Base-by-base conservation (phyloP, 1,140 invertebrate species). In the Platyscapa corneri region DNA sequence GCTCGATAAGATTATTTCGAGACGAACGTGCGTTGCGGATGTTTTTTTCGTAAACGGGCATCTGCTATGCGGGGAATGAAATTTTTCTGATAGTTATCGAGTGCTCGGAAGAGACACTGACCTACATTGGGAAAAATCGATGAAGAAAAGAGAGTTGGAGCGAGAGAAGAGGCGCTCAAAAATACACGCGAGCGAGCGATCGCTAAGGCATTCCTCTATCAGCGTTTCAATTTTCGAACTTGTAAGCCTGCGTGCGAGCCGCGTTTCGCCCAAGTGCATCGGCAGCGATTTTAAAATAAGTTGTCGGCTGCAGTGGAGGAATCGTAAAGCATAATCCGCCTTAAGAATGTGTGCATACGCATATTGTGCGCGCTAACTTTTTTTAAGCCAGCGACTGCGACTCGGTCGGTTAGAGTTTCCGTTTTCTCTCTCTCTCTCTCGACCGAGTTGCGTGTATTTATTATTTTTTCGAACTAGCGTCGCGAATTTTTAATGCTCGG, bases 71-170 rank as follows among this genome's bases (percentile, higher is more conserved):
- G 56, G 32, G n/a, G n/a, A 37, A 23, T 18, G 53, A 37, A 23
- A 60, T 79, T 64, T 64, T 34, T 27, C n/a, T 34, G 77, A 64
- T 49, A 14, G 49, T n/a, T 64, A 79, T 60, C 12, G 56, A 79
- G 39, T 39, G 5, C 30, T 27, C 53, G 53, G 30, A 81, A 49
- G 65, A 81, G 79, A 81, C 79, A 74, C 80, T 82, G 65, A 82
- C 67, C 80, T 18, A 74, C 65, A 70, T 74, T 53, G 16, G 42
- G 39, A 39, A 74, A 82, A 56, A 56, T 74, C 80, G 37, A 74
- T 74, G 80, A 18, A 72, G 42, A 82, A 82, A 82, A 72, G 42
- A 67, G 42, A 49, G 77, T 64, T 49, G 49, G 18, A 60, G 46
- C 42, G 23, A 80, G 34, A 60, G n/a, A n/a, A n/a, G n/a, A n/a